Conservation (phyloP, 1,140 invertebrate species). For the Trachymyrmex cornetzi region DNA sequence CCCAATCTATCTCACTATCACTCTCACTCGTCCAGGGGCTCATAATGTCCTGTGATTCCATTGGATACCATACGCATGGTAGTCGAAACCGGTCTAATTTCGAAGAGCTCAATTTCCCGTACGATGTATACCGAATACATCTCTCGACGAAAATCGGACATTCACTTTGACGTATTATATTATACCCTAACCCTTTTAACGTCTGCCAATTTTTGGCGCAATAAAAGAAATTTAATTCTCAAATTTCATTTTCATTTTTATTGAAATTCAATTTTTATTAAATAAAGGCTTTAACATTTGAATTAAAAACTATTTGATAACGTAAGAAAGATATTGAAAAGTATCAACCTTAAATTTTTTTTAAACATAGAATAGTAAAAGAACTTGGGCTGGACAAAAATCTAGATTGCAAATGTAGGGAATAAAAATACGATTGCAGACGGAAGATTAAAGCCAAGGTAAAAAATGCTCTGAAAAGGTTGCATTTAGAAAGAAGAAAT, state of each 20-base stretch:
- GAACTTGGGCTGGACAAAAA: too few species aligned
- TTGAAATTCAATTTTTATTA: too few species aligned
- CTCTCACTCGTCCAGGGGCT: constrained; percentile 8
- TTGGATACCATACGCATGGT: not conserved
- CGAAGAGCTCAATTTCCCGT: not conserved
- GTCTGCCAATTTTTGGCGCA: too few species aligned
- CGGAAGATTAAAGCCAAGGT: too few species aligned
- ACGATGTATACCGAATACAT: not conserved
- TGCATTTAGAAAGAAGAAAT: not conserved
- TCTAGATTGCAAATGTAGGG: too few species aligned
- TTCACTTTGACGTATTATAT: not conserved
- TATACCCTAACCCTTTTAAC: not conserved
- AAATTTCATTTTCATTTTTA: too few species aligned
- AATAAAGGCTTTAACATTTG: too few species aligned
- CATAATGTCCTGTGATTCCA: constrained; percentile 36
- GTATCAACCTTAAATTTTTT: too few species aligned
- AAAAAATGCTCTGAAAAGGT: not conserved
- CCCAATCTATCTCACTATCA: constrained; percentile 62
- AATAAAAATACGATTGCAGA: not conserved
- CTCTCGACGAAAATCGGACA: not conserved
- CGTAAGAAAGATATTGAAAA: too few species aligned
- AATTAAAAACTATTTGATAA: too few species aligned
- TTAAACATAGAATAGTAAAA: too few species aligned
- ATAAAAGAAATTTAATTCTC: too few species aligned
- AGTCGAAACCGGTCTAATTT: constrained; percentile 38